Evolutionary conservation across 2,797 vertebrate species (phyloP), one percentile per base, ranked within the genome.

Genomic region (Agapornis canus): DNA sequence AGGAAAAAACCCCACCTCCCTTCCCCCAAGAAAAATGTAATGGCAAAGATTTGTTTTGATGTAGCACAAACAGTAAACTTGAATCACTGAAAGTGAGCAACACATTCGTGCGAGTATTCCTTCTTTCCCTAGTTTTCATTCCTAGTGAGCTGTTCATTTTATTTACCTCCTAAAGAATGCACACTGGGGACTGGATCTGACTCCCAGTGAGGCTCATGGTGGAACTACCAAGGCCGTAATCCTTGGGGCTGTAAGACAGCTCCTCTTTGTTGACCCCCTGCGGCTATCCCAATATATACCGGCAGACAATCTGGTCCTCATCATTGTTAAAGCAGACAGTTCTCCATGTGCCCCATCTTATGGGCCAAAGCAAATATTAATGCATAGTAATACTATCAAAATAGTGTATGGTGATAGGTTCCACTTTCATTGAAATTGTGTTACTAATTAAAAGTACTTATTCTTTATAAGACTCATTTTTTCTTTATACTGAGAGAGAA

Each of bases 11-110:
- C 13, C 5, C 77, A 59, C 77, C 95, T 93, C 89, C 95, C 86
- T 95, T 95, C 87, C 92, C 85, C 32, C 85, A 88, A 93, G 93
- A 94, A 92, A 95, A 96, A 95, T 39, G 17, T 96, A 92, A 91
- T 95, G 94, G 83, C 57, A 13, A 77, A 86, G 81, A 49, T 90
- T 87, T 83, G 65, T 95, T 95, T 96, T 81, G 79, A 94, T 93
- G 93, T 85, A 94, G 71, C 64, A 13, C 42, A 42, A 85, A 51
- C 70, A 75, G 65, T 92, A 92, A 92, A 92, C 72, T 69, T 87
- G 89, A 91, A 92, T 91, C 59, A 75, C 61, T 40, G 32, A 56
- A 89, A 95, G 54, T 20, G 61, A 96, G 61, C 86, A 76, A 35
- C 72, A 31, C 27, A 26, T 93, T 89, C 81, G 65, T 65, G 32